A percentile compares a stretch with the other conserved stretches of the same genome.
Conservation (phyloP, 1,140 invertebrate species). For the Cecropterus lyciades region DNA sequence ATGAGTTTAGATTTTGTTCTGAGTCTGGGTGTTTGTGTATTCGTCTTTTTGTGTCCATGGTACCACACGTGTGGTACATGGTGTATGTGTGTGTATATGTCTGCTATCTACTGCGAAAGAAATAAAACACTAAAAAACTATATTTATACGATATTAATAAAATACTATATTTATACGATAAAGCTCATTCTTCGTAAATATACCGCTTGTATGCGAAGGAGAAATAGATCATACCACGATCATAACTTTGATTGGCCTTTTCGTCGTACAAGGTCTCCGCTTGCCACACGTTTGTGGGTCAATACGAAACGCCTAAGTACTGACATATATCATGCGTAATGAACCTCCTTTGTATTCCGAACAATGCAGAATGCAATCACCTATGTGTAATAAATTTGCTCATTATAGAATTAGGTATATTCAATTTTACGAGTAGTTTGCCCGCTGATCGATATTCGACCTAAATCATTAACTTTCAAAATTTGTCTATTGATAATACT, state of each 20-base stretch:
- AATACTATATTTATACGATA: constrained; percentile 53
- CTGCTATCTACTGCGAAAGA: no score
- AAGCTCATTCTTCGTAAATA: constrained; percentile 50
- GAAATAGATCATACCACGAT: constrained; percentile 60
- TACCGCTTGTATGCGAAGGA: constrained; percentile 53
- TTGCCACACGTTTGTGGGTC: constrained; percentile 49
- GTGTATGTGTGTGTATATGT: no score
- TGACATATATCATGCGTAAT: constrained; percentile 33
- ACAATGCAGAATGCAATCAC: constrained; percentile 31
- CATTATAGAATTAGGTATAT: constrained; percentile 14
- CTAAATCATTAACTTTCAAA: no score
- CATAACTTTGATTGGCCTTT: constrained; percentile 60
- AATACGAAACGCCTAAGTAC: constrained; percentile 41
- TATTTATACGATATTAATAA: no score
- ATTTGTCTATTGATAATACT: no score
- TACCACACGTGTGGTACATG: no score
- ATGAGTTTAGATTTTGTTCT: no score
- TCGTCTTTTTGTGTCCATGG: no score
- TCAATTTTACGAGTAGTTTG: no score
- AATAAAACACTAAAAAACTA: no score
- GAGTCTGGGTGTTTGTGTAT: no score
- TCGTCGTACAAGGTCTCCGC: constrained; percentile 45
- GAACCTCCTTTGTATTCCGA: constrained; percentile 21
- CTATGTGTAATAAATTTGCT: constrained; percentile 11
- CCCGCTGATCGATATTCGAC: no score